Percentiles rank a stretch among this genome's conserved stretches.
Conservation (phyloP, 2,113 vertebrate species). For the Romanogobio albipinnatus region DNA sequence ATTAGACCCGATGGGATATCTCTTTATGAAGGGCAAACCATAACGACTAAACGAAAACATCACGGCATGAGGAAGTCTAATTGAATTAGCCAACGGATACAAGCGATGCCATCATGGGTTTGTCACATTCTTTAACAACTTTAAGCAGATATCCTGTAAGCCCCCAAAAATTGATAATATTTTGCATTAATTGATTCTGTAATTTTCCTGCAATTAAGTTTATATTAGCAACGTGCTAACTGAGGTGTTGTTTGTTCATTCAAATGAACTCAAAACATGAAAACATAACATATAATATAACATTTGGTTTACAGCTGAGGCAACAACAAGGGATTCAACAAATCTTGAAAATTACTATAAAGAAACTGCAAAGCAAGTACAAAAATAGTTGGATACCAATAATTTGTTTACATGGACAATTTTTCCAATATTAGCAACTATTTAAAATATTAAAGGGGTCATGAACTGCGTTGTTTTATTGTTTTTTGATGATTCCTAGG, state of each 20-base stretch:
- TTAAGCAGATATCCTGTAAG: slow-evolving; percentile 24
- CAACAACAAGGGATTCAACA: neutral
- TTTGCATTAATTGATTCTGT: neutral
- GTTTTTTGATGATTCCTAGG: too few relatives aligned
- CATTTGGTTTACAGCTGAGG: neutral
- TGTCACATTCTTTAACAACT: slow-evolving; percentile 35
- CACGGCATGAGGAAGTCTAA: slow-evolving; percentile 67
- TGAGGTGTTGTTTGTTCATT: neutral
- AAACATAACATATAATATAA: neutral
- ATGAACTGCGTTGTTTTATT: too few relatives aligned
- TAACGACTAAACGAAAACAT: slow-evolving; percentile 76
- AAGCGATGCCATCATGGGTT: slow-evolving; percentile 27
- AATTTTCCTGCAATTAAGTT: neutral
- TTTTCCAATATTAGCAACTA: neutral
- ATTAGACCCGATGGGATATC: slow-evolving; percentile 71
- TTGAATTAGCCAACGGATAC: slow-evolving; percentile 71
- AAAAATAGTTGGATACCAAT: neutral
- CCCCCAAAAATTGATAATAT: neutral
- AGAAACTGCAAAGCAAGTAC: too few relatives aligned
- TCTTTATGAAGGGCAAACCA: slow-evolving; percentile 68
- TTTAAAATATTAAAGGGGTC: neutral
- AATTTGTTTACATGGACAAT: neutral
- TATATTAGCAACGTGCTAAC: neutral
- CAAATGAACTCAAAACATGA: neutral
- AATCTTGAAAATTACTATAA: neutral